Evolutionary conservation across 2,888 invertebrate genomes (phyloP).

Genomic region (Colostygia pectinataria): DNA sequence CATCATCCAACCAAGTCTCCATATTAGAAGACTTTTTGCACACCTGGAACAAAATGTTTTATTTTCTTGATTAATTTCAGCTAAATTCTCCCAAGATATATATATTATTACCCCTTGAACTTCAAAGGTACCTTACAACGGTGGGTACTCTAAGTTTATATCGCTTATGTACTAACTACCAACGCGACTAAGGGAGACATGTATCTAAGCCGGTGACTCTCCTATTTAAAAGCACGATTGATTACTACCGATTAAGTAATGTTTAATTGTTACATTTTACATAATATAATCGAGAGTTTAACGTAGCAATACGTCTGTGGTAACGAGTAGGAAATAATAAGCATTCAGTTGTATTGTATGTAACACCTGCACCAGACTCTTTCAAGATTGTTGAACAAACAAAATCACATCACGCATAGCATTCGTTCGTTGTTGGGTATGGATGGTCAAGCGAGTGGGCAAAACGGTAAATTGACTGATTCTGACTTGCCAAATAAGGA

Average conservation of each 20-base stretch:
- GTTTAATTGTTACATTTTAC: slow-evolving; percentile 22
- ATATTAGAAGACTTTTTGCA: slow-evolving; percentile 60
- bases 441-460: slow-evolving; percentile 57
- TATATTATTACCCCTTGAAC: no score
- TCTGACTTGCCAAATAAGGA: slow-evolving; percentile 43
- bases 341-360: slow-evolving; percentile 33
- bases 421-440: slow-evolving; percentile 48
- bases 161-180: no score
- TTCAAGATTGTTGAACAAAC: slow-evolving; percentile 36
- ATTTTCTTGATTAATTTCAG: neutral
- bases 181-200: neutral
- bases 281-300: slow-evolving; percentile 21
- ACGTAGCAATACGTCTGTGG: slow-evolving; percentile 21
- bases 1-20: slow-evolving; percentile 93
- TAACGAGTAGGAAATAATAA: slow-evolving; percentile 39
- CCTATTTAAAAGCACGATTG: neutral
- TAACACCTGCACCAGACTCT: slow-evolving; percentile 41
- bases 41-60: slow-evolving; percentile 6
- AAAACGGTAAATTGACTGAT: slow-evolving; percentile 41
- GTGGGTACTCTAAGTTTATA: no score
- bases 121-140: no score
- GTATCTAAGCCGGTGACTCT: no score
- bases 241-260: slow-evolving; percentile 21
- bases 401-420: slow-evolving; percentile 50
- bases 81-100: neutral